Conservation (phyloP, 2,888 invertebrate species). For the Ctenicera cuprea region DNA sequence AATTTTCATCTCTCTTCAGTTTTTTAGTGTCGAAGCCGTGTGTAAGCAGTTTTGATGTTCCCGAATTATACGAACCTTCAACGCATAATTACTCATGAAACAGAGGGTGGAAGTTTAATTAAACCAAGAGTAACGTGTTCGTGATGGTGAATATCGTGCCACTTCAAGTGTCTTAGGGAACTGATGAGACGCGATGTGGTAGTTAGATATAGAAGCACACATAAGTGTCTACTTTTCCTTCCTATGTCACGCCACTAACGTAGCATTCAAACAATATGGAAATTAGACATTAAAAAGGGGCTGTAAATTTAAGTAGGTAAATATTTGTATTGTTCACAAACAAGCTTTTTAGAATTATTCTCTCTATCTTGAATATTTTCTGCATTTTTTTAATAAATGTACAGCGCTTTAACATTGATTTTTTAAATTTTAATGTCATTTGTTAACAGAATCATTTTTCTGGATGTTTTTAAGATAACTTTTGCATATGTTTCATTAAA, state of each 20-base stretch:
- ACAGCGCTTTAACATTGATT: no score
- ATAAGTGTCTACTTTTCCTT: conserved; percentile 18
- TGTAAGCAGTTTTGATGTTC: conserved; percentile 41
- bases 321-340: no score
- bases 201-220: conserved; percentile 28
- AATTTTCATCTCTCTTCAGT: conserved; percentile 21
- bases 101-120: conserved; percentile 69
- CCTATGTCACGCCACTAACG: not conserved
- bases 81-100: conserved; percentile 70
- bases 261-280: no score
- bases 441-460: no score
- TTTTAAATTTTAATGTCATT: no score
- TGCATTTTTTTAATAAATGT: no score
- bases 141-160: conserved; percentile 68
- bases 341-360: no score
- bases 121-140: conserved; percentile 70
- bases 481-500: no score
- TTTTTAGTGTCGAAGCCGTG: conserved; percentile 14
- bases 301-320: no score
- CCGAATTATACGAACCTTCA: conserved; percentile 46
- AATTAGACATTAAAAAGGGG: no score
- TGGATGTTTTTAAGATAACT: no score
- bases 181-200: conserved; percentile 41
- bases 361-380: no score
- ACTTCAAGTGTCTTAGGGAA: conserved; percentile 59